Base-by-base conservation (phyloP, 1,140 invertebrate genomes). In the Andrena cerasifolii region DNA sequence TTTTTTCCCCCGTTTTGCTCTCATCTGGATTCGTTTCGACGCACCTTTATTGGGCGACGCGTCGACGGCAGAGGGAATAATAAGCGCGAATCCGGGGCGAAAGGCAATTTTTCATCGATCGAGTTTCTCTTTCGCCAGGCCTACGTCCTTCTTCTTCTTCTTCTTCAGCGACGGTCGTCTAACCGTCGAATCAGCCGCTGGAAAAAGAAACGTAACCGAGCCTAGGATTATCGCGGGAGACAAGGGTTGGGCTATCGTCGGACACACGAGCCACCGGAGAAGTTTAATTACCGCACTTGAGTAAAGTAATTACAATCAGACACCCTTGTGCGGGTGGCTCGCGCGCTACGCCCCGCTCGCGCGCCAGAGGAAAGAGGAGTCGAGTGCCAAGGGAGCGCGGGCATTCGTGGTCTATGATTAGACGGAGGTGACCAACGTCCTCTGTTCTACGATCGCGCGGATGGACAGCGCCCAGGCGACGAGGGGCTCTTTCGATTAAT, bases 271-370 rank as follows among this genome's bases (percentile, higher is more conserved):
- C 86, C 78, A 92, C 87, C 84, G 59, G 91, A 92, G 91, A 91
- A 88, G 85, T 91, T 91, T 92, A 92, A 93, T 92, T 89, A 91
- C 87, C 86, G 87, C 89, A 91, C 91, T 92, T 92, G 91, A 93
- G 91, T 87, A 87, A 91, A 92, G 91, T 92, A 92, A 93, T 93
- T 93, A 92, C 90, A 91, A 93, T 92, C 87, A 90, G 90, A 92
- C 90, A 91, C 90, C 90, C 88, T 89, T 89, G 90, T 89, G 80
- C 49, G 53, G 59, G 65, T 70, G 58, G 79, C 80, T 33, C 16
- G 43, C 49, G 58, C 61, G 47, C 53, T n/a, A 24, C 67, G 79
- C 24, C 59, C 6, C 33, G 6, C 72, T 43, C 28, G 75, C 43
- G 58, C 70, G 72, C 58, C 65, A 76, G 70, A 86, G 86, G 81